A percentile compares a stretch with the other conserved stretches of the same genome.
These are phyloP conservation scores for Drosophila dives DNA, from an alignment of 2,888 invertebrate species.

Conservation along the genomic window DNA sequence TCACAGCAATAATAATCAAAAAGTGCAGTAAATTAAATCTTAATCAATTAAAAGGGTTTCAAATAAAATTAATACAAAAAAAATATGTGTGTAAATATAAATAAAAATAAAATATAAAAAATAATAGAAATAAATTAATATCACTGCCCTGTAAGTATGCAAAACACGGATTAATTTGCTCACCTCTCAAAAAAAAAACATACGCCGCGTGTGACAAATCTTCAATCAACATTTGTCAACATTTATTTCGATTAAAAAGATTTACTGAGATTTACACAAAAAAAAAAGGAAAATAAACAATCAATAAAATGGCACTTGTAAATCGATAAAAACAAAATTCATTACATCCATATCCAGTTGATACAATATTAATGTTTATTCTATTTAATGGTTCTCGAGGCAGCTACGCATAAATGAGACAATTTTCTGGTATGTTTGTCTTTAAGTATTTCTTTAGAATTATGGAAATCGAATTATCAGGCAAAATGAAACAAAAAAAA, in stretches of 20 bases:
- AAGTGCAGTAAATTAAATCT: conserved; percentile 3
- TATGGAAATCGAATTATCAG: not conserved
- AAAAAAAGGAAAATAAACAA: not conserved
- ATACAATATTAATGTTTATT: not conserved
- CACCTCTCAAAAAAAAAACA: conserved; percentile 18
- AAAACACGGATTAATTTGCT: conserved; percentile 45
- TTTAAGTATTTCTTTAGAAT: not conserved
- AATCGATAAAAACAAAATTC: not conserved
- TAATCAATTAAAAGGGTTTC: conserved; percentile 8
- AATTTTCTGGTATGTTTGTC: not conserved
- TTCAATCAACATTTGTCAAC: not conserved
- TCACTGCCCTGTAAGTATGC: conserved; percentile 59
- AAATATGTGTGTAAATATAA: not conserved
- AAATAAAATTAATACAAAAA: conserved; percentile 9
- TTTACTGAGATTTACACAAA: not conserved
- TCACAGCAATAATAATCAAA: not conserved
- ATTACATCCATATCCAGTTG: not conserved
- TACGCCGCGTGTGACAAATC: conserved; percentile 29
- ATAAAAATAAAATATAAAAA: conserved; percentile 13
- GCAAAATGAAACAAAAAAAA: not conserved
- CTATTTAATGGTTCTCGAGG: not conserved
- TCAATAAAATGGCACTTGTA: not conserved
- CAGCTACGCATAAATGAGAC: conserved; percentile 3
- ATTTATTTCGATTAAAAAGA: not conserved
- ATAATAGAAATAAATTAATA: conserved; percentile 12